These are phyloP conservation scores for Vidua chalybeata DNA, from an alignment of 2,113 vertebrate genomes.

Conservation along the genomic window DNA sequence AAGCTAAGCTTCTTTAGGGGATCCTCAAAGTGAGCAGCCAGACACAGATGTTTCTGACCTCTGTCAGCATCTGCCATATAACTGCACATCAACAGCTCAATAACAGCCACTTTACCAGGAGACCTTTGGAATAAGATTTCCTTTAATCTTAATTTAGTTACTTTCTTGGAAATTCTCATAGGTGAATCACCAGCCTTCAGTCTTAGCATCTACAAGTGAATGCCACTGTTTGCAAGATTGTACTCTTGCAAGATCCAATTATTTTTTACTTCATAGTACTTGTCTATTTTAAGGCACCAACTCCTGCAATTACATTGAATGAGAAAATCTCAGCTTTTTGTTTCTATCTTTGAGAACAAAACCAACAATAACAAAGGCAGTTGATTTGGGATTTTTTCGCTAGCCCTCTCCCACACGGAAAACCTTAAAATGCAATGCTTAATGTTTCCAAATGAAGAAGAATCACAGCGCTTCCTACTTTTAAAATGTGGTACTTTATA, in stretches of 20 bases:
- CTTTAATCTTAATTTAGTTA: not conserved
- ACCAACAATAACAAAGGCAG: not conserved
- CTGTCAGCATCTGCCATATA: not conserved
- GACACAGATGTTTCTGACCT: not conserved
- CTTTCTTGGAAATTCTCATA: not conserved
- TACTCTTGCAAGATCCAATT: not conserved
- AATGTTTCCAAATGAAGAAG: not conserved
- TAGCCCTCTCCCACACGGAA: not conserved
- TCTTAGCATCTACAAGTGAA: not conserved
- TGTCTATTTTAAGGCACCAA: not conserved
- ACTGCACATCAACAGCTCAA: not conserved
- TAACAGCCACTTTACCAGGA: not conserved
- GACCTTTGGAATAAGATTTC: not conserved
- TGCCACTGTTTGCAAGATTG: not conserved
- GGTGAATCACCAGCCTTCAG: not conserved
- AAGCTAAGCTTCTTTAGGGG: not conserved
- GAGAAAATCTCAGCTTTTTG: not conserved
- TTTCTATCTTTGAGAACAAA: not conserved
- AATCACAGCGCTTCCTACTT: not conserved
- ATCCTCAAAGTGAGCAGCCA: not conserved
- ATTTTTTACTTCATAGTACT: not conserved
- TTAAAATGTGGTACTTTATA: not conserved
- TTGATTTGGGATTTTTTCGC: not conserved
- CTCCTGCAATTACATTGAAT: not conserved
- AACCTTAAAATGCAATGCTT: not conserved